Evolutionary conservation across 2,113 vertebrate genomes (phyloP), one percentile per base, ranked within the genome.

Genomic region (Platysternon megacephalum): DNA sequence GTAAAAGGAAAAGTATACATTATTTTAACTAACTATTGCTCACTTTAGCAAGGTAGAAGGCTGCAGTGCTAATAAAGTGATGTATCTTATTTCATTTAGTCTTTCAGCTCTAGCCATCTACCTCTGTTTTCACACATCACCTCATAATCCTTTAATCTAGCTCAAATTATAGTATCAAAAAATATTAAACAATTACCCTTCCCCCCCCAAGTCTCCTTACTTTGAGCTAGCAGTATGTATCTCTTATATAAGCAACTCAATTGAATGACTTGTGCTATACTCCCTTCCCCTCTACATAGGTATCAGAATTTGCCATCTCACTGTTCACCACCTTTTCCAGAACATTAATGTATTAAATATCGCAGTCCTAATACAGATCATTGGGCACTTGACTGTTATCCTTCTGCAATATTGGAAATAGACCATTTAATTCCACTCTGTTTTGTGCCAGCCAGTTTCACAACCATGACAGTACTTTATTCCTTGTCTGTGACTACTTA

Each of bases 81-180:
- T 92, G 89, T 44, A 56, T 93, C 22, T 92, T 74, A 1, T 94
- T 97, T 93, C 22, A 84, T 90, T 91, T 91, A 81, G 56, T 94
- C 52, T 86, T 94, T 82, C 44, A 55, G 32, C 68, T 92, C 86
- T 88, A 86, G 81, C 87, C 89, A 1, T 87, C 94, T 87, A 91
- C 39, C 80, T 93, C 42, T 91, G 14, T 55, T 85, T 44, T 32
- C 51, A 49, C 76, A 28, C 48, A 26, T 61, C 48, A 87, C 24
- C 76, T 87, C 93, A 55, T 79, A 82, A 91, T 76, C 85, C 65
- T 81, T 87, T 82, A 84, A 42, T 89, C 35, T 85, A 84, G 79
- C 51, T 95, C 86, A 82, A 39, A 4, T 39, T 93, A 58, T 72
- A 87, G 44, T 53, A 85, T 84, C 65, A 87, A 68, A 87, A 89